These are phyloP conservation scores for Cromileptes altivelis DNA, from an alignment of 2,113 vertebrate genomes.

Conservation along the genomic window DNA sequence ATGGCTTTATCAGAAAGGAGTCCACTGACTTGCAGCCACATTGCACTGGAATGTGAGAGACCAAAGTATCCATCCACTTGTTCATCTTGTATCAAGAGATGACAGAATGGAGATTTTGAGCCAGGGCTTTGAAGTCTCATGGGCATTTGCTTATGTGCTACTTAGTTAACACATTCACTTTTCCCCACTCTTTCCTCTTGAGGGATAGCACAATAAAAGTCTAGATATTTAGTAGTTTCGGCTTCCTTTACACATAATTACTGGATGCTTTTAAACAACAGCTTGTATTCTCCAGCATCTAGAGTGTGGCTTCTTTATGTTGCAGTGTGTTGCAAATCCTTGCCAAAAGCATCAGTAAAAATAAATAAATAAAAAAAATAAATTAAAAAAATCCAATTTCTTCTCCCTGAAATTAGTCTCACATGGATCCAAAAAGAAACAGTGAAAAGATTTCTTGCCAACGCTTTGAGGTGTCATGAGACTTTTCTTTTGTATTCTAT, in stretches of 20 bases:
- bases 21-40: conserved; percentile 46
- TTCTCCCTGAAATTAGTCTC: conserved; percentile 48
- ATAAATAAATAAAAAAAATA: background rate
- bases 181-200: background rate
- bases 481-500: conserved; percentile 40
- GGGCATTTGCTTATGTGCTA: conserved; percentile 30
- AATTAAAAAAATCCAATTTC: background rate
- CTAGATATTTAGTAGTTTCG: conserved; percentile 18
- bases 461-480: conserved; percentile 36
- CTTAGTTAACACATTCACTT: background rate
- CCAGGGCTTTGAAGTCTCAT: conserved; percentile 55
- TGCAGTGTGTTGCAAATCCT: conserved; percentile 58
- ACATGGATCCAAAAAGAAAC: conserved; percentile 42
- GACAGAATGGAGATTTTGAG: conserved; percentile 40
- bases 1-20: conserved; percentile 10
- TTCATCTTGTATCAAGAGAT: conserved; percentile 26
- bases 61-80: conserved; percentile 34
- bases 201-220: background rate
- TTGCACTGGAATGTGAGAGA: conserved; percentile 29
- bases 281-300: conserved; percentile 12
- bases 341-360: conserved; percentile 52
- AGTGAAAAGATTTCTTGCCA: conserved; percentile 26
- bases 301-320: conserved; percentile 23
- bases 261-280: conserved; percentile 22
- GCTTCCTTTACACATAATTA: conserved; percentile 21